Percentiles rank a stretch among this genome's conserved stretches.
Evolutionary conservation across 1,140 invertebrate genomes (phyloP).

Genomic region (Alviniconcha marisindica): DNA sequence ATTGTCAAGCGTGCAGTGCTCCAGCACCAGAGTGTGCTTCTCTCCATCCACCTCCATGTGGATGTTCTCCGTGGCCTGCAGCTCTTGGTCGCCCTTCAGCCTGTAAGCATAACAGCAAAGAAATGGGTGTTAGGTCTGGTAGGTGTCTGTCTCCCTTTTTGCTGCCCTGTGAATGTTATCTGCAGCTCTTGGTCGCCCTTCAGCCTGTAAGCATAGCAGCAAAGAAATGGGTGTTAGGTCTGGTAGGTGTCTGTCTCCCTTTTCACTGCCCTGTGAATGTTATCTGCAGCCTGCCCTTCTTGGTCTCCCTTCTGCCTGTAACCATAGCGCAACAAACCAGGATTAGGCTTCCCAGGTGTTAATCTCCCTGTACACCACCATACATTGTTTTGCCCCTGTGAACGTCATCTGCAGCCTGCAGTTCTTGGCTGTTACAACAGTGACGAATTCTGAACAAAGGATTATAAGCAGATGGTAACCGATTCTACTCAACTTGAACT

Average conservation of each 20-base stretch:
- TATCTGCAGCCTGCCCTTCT: constrained; percentile 53
- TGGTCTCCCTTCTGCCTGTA: constrained; percentile 64
- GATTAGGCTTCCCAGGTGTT: constrained; percentile 80
- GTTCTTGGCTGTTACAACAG: too few relatives aligned
- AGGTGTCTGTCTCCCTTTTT: constrained; percentile 95
- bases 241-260: constrained; percentile 92
- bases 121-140: not conserved
- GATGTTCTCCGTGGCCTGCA: constrained; percentile 73
- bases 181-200: constrained; percentile 63
- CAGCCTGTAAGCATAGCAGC: constrained; percentile 51
- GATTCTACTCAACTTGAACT: too few relatives aligned
- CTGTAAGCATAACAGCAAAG: constrained; percentile 44
- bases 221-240: not conserved
- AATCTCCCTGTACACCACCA: constrained; percentile 95
- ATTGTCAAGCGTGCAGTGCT: constrained; percentile 88
- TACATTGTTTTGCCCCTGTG: too few relatives aligned
- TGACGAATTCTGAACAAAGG: too few relatives aligned
- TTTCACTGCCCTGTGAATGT: constrained; percentile 89
- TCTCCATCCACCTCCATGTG: constrained; percentile 95
- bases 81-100: constrained; percentile 63
- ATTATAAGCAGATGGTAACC: too few relatives aligned
- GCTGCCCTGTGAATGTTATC: constrained; percentile 85
- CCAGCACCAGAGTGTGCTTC: constrained; percentile 91
- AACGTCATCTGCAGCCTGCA: too few relatives aligned
- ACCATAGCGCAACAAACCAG: not conserved